Evolutionary conservation across 2,888 invertebrate genomes (phyloP).

Genomic region (Pharmacophagus antenor): DNA sequence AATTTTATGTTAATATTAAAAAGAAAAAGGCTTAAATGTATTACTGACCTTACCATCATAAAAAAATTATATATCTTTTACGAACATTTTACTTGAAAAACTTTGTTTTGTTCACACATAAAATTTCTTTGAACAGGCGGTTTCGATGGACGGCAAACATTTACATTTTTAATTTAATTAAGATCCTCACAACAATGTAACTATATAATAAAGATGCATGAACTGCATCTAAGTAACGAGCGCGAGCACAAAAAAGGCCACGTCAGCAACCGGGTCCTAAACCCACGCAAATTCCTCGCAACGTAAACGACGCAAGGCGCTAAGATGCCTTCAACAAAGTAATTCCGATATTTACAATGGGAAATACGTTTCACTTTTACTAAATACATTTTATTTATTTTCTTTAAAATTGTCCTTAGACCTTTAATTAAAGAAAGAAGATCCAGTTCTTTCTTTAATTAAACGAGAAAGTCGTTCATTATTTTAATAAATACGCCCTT

Average conservation of each 20-base stretch:
- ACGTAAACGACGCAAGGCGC: slow-evolving; percentile 24
- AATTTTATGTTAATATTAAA: too few relatives aligned
- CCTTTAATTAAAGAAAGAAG: neutral
- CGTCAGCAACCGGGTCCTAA: slow-evolving; percentile 51
- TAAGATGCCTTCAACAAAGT: slow-evolving; percentile 33
- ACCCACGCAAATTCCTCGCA: slow-evolving; percentile 69
- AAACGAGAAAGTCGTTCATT: too few relatives aligned
- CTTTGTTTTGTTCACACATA: too few relatives aligned
- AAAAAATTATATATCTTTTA: too few relatives aligned
- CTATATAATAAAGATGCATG: slow-evolving; percentile 14
- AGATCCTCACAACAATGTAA: neutral
- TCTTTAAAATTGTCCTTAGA: neutral
- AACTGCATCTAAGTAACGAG: slow-evolving; percentile 15
- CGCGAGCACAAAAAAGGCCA: slow-evolving; percentile 46
- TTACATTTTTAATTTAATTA: too few relatives aligned
- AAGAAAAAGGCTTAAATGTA: too few relatives aligned
- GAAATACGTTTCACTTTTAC: neutral
- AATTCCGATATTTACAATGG: neutral
- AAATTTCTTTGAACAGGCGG: too few relatives aligned
- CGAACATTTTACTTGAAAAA: too few relatives aligned
- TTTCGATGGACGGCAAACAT: too few relatives aligned
- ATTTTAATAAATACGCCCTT: too few relatives aligned
- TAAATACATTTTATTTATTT: neutral
- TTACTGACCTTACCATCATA: too few relatives aligned
- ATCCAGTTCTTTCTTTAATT: too few relatives aligned